Conservation (phyloP, 2,888 invertebrate genomes). For the Antheraea yamamai region DNA sequence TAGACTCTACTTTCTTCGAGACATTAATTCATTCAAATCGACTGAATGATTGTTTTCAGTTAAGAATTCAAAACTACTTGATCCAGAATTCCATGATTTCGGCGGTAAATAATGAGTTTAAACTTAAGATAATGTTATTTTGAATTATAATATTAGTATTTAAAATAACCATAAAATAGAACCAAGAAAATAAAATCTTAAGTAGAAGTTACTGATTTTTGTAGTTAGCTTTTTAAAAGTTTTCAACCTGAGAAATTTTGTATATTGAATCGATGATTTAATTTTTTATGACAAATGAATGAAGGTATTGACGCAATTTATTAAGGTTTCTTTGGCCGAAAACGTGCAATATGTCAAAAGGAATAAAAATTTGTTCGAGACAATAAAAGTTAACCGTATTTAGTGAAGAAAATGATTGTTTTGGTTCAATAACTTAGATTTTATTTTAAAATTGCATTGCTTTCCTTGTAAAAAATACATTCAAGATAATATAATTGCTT, state of each 20-base stretch:
- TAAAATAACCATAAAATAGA: not conserved
- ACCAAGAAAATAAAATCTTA: not conserved
- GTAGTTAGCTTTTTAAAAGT: not conserved
- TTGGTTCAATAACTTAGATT: too few species aligned
- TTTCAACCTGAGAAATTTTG: not conserved
- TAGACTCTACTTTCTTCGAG: not conserved
- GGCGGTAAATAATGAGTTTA: too few species aligned
- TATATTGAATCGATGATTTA: not conserved
- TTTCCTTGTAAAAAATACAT: too few species aligned
- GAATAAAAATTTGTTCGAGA: not conserved
- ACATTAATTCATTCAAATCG: not conserved
- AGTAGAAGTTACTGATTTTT: not conserved
- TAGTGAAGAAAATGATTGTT: too few species aligned
- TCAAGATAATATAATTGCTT: too few species aligned
- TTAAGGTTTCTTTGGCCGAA: not conserved
- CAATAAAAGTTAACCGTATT: not conserved
- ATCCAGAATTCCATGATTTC: too few species aligned
- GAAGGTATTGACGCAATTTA: not conserved
- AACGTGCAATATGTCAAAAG: not conserved
- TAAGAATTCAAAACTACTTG: not conserved
- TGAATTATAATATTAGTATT: too few species aligned
- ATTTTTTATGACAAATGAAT: not conserved
- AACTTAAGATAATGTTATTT: too few species aligned
- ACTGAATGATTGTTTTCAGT: not conserved
- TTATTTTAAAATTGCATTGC: too few species aligned